These are phyloP conservation scores for Labroides dimidiatus DNA, from an alignment of 2,797 vertebrate genomes.

Conservation along the genomic window DNA sequence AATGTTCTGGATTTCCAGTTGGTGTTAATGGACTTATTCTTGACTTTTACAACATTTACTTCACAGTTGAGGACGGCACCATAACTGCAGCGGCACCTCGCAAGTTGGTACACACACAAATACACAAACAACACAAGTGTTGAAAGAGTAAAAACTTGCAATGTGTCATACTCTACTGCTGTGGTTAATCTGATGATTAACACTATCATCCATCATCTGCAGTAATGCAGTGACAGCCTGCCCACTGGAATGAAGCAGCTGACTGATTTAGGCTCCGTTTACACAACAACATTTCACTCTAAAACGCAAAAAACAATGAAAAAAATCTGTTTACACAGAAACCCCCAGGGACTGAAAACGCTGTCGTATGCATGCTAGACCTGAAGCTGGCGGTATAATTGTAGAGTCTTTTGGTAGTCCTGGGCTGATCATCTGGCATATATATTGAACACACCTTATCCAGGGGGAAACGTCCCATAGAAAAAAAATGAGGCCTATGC, in stretches of 20 bases:
- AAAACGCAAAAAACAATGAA: too few relatives aligned
- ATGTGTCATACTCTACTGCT: slow-evolving; percentile 47
- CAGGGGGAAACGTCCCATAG: too few relatives aligned
- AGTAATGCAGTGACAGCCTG: slow-evolving; percentile 61
- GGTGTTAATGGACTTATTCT: slow-evolving; percentile 3
- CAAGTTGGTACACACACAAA: slow-evolving; percentile 4
- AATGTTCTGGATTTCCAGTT: not conserved
- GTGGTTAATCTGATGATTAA: slow-evolving; percentile 65
- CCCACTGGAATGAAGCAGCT: slow-evolving; percentile 53
- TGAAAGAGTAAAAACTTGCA: slow-evolving; percentile 61
- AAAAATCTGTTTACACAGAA: too few relatives aligned
- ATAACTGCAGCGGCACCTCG: slow-evolving; percentile 26
- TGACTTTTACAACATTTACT: slow-evolving; percentile 25
- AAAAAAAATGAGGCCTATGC: too few relatives aligned
- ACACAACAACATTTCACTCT: too few relatives aligned
- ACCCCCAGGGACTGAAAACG: too few relatives aligned
- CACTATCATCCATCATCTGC: slow-evolving; percentile 73
- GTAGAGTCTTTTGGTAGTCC: too few relatives aligned
- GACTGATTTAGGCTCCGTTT: too few relatives aligned
- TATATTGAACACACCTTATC: too few relatives aligned
- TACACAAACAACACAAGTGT: slow-evolving; percentile 32
- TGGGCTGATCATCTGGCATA: too few relatives aligned
- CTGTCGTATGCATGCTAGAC: too few relatives aligned
- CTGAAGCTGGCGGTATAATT: too few relatives aligned
- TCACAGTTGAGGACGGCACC: slow-evolving; percentile 45